Conservation (phyloP, 2,797 vertebrate genomes). For the Ara ararauna region DNA sequence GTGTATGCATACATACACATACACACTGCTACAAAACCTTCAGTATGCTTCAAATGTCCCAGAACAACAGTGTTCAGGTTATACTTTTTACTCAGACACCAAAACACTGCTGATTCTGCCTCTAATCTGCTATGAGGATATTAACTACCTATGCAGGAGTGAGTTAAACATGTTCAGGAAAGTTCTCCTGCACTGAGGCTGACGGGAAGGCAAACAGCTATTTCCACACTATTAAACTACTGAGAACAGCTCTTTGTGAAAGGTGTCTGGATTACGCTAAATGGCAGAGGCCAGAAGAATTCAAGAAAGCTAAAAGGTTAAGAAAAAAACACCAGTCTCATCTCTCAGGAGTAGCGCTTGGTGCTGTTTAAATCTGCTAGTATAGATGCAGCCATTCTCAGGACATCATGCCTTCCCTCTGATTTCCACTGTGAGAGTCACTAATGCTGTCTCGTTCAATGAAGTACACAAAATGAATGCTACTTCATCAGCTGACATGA, state of each 20-base stretch:
- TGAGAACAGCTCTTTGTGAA: not conserved
- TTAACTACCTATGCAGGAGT: not conserved
- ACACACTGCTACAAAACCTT: not conserved
- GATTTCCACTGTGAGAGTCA: not conserved
- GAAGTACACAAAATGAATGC: not conserved
- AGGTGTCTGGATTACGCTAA: not conserved
- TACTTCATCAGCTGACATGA: not conserved
- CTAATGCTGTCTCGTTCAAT: not conserved
- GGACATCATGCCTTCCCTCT: not conserved
- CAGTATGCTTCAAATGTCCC: not conserved
- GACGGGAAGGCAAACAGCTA: not conserved
- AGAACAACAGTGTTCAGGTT: not conserved
- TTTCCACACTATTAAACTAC: not conserved
- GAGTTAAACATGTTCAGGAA: not conserved
- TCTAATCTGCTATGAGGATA: not conserved
- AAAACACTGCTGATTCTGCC: not conserved
- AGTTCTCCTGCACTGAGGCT: accelerated
- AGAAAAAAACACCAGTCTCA: not conserved
- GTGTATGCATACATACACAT: not conserved
- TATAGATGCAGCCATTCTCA: not conserved
- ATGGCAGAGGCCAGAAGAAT: not conserved
- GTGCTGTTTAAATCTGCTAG: not conserved
- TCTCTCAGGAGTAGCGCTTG: not conserved
- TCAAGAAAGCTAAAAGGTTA: not conserved
- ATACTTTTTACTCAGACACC: not conserved